Percentiles rank a stretch among this genome's conserved stretches.
phyloP scores from a whole-genome alignment of 2,113 vertebrate species.

The Peromyscus leucopus region DNA sequence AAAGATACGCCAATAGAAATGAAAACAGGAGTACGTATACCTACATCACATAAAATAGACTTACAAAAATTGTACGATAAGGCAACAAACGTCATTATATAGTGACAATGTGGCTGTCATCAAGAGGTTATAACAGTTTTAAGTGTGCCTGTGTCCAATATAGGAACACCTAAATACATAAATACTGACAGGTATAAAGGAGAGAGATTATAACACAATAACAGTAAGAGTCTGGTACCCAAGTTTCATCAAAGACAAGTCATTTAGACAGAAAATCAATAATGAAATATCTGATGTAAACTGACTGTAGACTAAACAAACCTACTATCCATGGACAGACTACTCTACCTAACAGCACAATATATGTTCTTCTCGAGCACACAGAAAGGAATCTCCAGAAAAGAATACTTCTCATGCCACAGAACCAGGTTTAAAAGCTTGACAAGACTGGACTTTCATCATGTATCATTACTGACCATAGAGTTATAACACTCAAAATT shows the following conservation, averaged over 20 bases:
- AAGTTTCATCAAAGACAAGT: not conserved
- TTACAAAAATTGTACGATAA: not conserved
- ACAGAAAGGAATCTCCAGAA: not conserved
- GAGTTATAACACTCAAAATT: not conserved
- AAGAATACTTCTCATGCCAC: not conserved
- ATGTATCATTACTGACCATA: not conserved
- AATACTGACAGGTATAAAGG: not conserved
- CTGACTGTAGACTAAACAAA: not conserved
- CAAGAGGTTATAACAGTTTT: no score
- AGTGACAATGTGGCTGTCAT: not conserved
- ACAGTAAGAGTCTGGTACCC: not conserved
- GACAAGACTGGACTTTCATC: not conserved
- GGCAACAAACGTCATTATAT: not conserved
- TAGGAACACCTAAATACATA: not conserved
- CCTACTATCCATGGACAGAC: not conserved
- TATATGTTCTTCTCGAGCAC: not conserved
- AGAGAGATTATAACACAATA: not conserved
- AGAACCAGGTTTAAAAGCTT: not conserved
- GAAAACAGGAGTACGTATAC: no score
- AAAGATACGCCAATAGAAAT: not conserved
- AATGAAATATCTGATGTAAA: not conserved
- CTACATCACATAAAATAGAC: not conserved
- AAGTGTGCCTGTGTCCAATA: not conserved
- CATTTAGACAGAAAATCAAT: not conserved
- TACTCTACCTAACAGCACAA: not conserved